Evolutionary conservation across 2,797 vertebrate genomes (phyloP).

Genomic region (Lagocephalus sceleratus): DNA sequence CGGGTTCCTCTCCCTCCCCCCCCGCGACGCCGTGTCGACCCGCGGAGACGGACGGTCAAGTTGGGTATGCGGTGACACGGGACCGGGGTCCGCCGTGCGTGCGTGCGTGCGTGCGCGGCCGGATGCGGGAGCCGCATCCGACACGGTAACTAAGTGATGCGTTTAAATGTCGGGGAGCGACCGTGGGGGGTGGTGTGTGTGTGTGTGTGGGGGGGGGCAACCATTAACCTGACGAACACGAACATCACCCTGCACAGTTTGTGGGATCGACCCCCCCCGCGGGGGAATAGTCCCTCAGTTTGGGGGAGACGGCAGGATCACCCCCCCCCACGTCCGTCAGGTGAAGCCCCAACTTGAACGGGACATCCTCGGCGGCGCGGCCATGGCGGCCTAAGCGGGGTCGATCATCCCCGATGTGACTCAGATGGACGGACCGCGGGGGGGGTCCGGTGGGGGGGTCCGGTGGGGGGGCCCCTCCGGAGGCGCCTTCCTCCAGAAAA

Average conservation of each 20-base stretch:
- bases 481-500: constrained; percentile 36
- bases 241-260: constrained; percentile 50
- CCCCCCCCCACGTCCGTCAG: constrained; percentile 49
- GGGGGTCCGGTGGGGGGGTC: too few relatives aligned
- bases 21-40: constrained; percentile 58
- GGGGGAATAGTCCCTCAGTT: constrained; percentile 54
- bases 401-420: constrained; percentile 60
- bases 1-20: constrained; percentile 37
- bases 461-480: constrained; percentile 58
- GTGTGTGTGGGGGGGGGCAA: constrained; percentile 27
- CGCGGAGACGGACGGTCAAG: constrained; percentile 60
- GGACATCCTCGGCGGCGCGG: constrained; percentile 63
- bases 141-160: constrained; percentile 48
- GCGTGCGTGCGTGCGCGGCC: constrained; percentile 40
- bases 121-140: constrained; percentile 46
- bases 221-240: constrained; percentile 53
- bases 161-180: constrained; percentile 20
- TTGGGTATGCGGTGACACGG: constrained; percentile 65
- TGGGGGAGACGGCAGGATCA: constrained; percentile 54
- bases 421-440: constrained; percentile 45
- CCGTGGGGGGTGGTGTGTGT: neutral
- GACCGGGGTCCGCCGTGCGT: constrained; percentile 43
- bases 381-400: constrained; percentile 69
- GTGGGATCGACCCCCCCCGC: constrained; percentile 32
- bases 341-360: constrained; percentile 72